phyloP scores from a whole-genome alignment of 35 echinoderm and acorn worm genomes.

The Diadema setosum region DNA sequence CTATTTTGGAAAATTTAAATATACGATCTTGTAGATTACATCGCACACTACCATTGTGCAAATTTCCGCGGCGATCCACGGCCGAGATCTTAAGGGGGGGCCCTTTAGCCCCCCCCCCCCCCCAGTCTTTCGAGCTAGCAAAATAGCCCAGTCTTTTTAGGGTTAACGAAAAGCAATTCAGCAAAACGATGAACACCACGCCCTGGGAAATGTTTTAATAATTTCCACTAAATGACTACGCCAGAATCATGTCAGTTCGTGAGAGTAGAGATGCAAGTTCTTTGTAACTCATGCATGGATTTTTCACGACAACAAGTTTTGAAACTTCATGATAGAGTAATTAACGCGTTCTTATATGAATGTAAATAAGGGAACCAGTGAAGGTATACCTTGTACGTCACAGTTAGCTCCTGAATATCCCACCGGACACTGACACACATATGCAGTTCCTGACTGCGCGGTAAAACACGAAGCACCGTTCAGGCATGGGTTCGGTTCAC shows the following conservation, averaged over 20 bases:
- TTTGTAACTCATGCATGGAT: background rate
- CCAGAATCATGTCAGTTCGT: background rate
- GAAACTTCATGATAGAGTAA: background rate
- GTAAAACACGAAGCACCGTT: constrained; percentile 72
- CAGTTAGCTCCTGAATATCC: constrained; percentile 73
- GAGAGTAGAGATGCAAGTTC: background rate
- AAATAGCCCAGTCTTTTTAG: no score
- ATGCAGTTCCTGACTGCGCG: constrained; percentile 17
- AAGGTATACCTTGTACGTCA: background rate
- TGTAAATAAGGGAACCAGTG: background rate
- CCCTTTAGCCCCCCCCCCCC: no score
- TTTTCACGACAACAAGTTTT: background rate
- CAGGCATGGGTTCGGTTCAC: constrained; percentile 54
- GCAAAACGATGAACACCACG: no score
- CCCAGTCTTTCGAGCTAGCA: no score
- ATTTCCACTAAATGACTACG: background rate
- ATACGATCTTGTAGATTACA: no score
- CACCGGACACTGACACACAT: constrained; percentile 45
- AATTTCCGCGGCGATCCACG: no score
- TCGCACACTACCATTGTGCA: no score
- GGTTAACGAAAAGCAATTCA: no score
- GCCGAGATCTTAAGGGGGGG: no score
- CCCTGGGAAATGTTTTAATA: background rate
- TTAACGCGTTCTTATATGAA: background rate
- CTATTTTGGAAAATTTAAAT: no score